Base-by-base conservation (phyloP, 2,888 invertebrate species). In the Drosophila multiciliata region DNA sequence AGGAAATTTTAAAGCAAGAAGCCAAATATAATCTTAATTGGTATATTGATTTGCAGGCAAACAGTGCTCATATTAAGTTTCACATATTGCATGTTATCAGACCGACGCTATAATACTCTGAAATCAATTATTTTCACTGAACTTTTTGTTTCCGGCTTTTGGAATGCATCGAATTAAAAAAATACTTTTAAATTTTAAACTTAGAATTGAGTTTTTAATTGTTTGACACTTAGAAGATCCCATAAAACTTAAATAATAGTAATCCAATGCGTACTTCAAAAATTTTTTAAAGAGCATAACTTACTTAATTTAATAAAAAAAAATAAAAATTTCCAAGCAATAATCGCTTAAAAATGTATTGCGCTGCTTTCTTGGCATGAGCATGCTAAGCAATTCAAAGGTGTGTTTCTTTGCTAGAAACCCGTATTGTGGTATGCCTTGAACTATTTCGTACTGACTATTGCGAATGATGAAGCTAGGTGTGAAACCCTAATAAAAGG, bases 11-110 rank as follows among this genome's bases (percentile, higher is more conserved):
- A 20, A 32, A 23, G 5, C 23, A 9, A 62, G 65, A 57, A 64
- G 64, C 49, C 32, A 29, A 26, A 49, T 26, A 50, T 67, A 53
- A 82, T 73, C 76, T 80, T 52, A 63, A 89, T 74, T 55, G 32
- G 4, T 80, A 83, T 82, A 83, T 81, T 69, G 55, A 33, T 69
- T 79, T 57, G 29, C 36, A 49, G 57, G 17, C 52, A 58, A 48
- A 71, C 64, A 68, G 33, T 50, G 26, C 9, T 65, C 20, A 8
- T 74, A 85, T 72, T 76, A 7, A 66, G 36, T 55, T 66, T 17
- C 0, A 84, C 61, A 80, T 90, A 32, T 7, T 40, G 3, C 17
- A 40, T 7, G 7, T 7, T 45, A 12, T 20, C 20, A 53, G 15
- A 54, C 54, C 6, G 23, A 36, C 23, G 2, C 3, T 3, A 23